Conservation (phyloP, 2,797 vertebrate genomes). For the Sylvia borin region DNA sequence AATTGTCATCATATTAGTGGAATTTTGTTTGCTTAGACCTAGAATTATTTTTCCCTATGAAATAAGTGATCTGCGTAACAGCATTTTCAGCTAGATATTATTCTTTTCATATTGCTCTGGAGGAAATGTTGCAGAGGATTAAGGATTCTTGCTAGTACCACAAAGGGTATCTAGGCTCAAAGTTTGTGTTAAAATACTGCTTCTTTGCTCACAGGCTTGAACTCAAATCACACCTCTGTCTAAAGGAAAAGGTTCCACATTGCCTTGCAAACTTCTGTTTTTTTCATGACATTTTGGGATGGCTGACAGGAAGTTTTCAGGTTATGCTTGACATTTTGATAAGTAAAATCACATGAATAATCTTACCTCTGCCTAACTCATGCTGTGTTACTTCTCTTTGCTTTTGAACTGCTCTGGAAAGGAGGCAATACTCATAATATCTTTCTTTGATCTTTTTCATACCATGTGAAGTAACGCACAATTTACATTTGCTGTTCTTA, state of each 20-base stretch:
- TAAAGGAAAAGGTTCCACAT: slow-evolving; percentile 22
- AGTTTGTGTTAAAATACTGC: not conserved
- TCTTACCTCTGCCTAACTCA: slow-evolving; percentile 3
- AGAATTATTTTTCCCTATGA: not conserved
- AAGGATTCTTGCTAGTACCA: not conserved
- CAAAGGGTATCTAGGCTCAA: not conserved
- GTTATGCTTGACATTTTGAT: slow-evolving; percentile 65
- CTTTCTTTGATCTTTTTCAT: not conserved
- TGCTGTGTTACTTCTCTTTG: not conserved
- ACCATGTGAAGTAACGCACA: not conserved
- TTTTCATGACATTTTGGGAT: slow-evolving; percentile 48
- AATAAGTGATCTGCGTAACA: not conserved
- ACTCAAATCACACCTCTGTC: slow-evolving; percentile 26
- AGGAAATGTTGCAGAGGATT: not conserved
- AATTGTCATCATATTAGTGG: not conserved
- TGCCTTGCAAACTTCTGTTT: slow-evolving; percentile 3
- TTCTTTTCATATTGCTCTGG: not conserved
- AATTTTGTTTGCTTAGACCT: not conserved
- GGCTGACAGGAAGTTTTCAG: slow-evolving; percentile 42
- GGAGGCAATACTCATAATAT: not conserved
- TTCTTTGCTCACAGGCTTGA: slow-evolving; percentile 8
- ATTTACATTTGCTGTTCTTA: not conserved
- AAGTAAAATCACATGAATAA: slow-evolving; percentile 28
- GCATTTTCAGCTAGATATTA: not conserved
- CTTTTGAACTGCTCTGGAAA: not conserved